Evolutionary conservation across 2,888 invertebrate genomes (phyloP).

Genomic region (Aricia artaxerxes): DNA sequence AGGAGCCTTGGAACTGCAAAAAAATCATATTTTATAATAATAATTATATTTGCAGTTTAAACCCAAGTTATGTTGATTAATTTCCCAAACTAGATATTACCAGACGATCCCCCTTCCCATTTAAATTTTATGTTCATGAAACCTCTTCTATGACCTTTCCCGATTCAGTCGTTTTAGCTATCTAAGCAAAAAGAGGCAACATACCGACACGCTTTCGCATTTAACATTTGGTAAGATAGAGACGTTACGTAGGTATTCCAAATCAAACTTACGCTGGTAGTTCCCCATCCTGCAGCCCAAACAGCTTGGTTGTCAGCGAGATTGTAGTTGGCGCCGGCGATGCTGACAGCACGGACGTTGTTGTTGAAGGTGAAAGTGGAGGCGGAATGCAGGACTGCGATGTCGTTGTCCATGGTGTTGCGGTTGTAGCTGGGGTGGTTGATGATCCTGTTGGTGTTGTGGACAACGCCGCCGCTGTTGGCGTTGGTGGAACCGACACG

Average conservation of each 20-base stretch:
- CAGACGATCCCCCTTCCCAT: neutral
- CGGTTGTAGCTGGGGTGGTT: slow-evolving; percentile 54
- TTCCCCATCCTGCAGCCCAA: slow-evolving; percentile 67
- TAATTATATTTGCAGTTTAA: too few relatives aligned
- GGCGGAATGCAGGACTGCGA: slow-evolving; percentile 53
- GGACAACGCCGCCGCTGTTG: slow-evolving; percentile 51
- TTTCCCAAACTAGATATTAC: neutral
- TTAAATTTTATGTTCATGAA: too few relatives aligned
- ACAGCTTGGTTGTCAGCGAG: slow-evolving; percentile 53
- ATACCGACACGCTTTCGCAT: too few relatives aligned
- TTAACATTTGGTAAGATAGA: too few relatives aligned
- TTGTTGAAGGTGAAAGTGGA: slow-evolving; percentile 45
- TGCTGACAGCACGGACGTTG: slow-evolving; percentile 44
- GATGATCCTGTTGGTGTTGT: slow-evolving; percentile 41
- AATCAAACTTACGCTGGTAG: slow-evolving; percentile 35
- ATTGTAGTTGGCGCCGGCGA: slow-evolving; percentile 52
- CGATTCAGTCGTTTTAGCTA: too few relatives aligned
- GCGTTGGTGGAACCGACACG: slow-evolving; percentile 53
- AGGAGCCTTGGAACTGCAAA: neutral
- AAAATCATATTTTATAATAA: too few relatives aligned
- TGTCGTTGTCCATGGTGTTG: slow-evolving; percentile 49
- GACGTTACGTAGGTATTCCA: neutral
- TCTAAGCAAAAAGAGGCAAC: too few relatives aligned
- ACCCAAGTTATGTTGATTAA: too few relatives aligned
- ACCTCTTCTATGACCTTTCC: too few relatives aligned